Conservation (phyloP, 2,113 vertebrate species). For the Pachyramphus minor region DNA sequence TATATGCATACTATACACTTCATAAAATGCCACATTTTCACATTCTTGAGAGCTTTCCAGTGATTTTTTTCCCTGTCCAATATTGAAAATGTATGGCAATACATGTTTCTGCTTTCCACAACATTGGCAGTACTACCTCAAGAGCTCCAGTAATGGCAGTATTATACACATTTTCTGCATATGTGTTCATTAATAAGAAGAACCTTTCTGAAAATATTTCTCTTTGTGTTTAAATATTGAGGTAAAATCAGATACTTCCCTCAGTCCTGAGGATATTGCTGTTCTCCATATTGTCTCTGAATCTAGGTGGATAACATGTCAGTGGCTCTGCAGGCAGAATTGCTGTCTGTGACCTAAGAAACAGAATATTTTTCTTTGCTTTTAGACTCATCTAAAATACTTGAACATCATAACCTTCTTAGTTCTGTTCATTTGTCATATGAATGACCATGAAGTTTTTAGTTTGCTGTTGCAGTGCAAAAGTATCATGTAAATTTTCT, state of each 20-base stretch:
- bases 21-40: background rate
- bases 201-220: background rate
- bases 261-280: background rate
- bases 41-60: background rate
- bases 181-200: background rate
- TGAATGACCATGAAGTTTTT: background rate
- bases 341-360: background rate
- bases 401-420: background rate
- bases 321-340: background rate
- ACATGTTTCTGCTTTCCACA: background rate
- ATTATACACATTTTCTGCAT: background rate
- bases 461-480: background rate
- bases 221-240: background rate
- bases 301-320: background rate
- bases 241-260: background rate
- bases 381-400: background rate
- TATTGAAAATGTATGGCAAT: background rate
- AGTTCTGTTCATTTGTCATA: background rate
- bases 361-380: background rate
- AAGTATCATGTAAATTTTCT: constrained; percentile 22
- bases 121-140: background rate
- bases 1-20: background rate
- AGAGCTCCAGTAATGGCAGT: background rate
- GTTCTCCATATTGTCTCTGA: background rate
- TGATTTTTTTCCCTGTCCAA: background rate